Percentiles rank a stretch among this genome's conserved stretches.
phyloP scores from a whole-genome alignment of 2,888 invertebrate species.

The Idaea biselata region DNA sequence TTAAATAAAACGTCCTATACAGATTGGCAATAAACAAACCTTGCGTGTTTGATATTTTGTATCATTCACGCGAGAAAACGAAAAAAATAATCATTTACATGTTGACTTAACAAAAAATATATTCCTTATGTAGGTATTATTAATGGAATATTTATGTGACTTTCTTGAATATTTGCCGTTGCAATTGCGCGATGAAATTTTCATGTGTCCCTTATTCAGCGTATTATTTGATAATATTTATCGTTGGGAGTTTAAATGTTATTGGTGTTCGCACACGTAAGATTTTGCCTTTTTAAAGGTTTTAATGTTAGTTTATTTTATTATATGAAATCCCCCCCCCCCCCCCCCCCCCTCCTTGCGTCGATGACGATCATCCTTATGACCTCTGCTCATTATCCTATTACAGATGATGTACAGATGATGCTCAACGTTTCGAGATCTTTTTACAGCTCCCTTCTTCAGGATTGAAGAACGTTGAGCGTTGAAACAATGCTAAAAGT shows the following conservation, averaged over 20 bases:
- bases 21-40: constrained; percentile 71
- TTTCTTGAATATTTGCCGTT: background rate
- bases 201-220: background rate
- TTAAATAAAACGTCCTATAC: constrained; percentile 56
- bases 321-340: too few relatives aligned
- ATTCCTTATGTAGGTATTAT: background rate
- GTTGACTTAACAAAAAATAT: background rate
- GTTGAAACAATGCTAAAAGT: too few relatives aligned
- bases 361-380: too few relatives aligned
- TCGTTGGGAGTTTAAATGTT: background rate
- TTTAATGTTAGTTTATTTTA: background rate
- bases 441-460: too few relatives aligned
- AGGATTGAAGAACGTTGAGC: too few relatives aligned
- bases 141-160: background rate
- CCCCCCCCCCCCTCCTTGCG: too few relatives aligned
- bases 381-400: too few relatives aligned
- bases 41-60: constrained; percentile 52
- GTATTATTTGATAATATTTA: background rate
- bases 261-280: background rate
- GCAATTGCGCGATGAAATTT: constrained; percentile 1
- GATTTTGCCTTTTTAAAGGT: background rate
- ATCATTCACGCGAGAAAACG: constrained; percentile 39
- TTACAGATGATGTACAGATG: too few relatives aligned
- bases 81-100: background rate
- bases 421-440: too few relatives aligned